Evolutionary conservation across 2,888 invertebrate genomes (phyloP), one percentile per base, ranked within the genome.

Genomic region (Eremobia ochroleuca): DNA sequence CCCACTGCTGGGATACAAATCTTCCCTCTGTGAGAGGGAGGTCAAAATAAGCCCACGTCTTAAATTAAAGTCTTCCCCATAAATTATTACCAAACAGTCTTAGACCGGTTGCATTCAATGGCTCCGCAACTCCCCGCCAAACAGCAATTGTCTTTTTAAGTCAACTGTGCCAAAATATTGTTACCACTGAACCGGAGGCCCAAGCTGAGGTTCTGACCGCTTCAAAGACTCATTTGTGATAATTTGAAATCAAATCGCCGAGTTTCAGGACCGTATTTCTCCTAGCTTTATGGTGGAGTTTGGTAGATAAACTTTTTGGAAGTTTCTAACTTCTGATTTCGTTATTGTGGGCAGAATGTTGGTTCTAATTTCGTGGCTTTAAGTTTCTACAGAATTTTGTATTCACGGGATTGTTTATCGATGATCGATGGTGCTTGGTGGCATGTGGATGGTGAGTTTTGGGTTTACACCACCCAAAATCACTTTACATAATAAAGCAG

Each of bases 91-190:
- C 13, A 37, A 52, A 43, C 21, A 64, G 25, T 62, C 46, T 66
- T 55, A 40, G 61, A 58, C 70, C 61, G n/a, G 62, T 83, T 83
- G 79, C 67, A 71, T 52, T 61, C 66, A 71, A 79, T 71, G 52
- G 59, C 11, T 31, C 37, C 62, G 70, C 34, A 65, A 55, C 5
- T 31, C 31, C 62, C 73, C 40, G 65, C 79, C 67, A 68, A 73
- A 79, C 37, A 74, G 37, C 73, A 58, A 74, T 82, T 83, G 79
- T 18, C 73, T 69, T 80, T 70, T 65, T 68, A 71, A 83, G 74
- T 83, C 79, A 73, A 79, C 40, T 64, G 71, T 79, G 28, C 34
- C 37, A 59, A 82, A 82, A 74, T 79, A 83, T 83, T 66, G 83
- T 83, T 83, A 82, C 74, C 73, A 64, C 74, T 21, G 52, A 11